phyloP scores from a whole-genome alignment of 2,797 vertebrate genomes.

The Thunnus albacares region DNA sequence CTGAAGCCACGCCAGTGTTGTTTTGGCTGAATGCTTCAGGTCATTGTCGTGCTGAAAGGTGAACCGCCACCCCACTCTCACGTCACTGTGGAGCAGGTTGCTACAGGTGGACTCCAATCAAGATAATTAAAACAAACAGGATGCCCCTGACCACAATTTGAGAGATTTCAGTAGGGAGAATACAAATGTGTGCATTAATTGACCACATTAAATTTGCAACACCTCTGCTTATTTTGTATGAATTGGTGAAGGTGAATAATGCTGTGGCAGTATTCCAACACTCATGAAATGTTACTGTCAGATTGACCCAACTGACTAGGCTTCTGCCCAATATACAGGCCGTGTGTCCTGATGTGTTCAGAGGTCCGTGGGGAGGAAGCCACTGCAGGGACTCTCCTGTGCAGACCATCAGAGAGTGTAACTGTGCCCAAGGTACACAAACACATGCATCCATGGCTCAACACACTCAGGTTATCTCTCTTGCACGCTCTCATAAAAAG shows the following conservation, averaged over 20 bases:
- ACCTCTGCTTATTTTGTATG: not conserved
- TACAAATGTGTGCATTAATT: no score
- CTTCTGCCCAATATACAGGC: conserved; percentile 85
- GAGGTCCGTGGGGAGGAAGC: conserved; percentile 94
- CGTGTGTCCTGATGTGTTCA: conserved; percentile 97
- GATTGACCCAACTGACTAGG: conserved; percentile 24
- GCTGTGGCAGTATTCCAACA: no score
- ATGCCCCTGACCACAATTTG: no score
- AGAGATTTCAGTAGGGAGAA: no score
- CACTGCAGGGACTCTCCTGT: conserved; percentile 95
- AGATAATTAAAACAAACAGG: no score
- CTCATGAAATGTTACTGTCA: not conserved
- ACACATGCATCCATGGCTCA: conserved; percentile 3
- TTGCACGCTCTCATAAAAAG: conserved; percentile 14
- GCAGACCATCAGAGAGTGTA: conserved; percentile 92
- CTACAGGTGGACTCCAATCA: no score
- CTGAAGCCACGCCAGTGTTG: no score
- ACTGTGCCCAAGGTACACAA: conserved; percentile 90
- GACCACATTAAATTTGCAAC: no score
- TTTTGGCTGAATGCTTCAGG: no score
- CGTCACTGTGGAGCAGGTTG: no score
- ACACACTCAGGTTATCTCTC: conserved; percentile 3
- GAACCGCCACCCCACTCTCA: no score
- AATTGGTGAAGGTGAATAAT: not conserved
- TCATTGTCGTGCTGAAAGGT: no score